Percentiles rank a stretch among this genome's conserved stretches.
phyloP scores from a whole-genome alignment of 2,888 invertebrate species.

The Seira ritae region DNA sequence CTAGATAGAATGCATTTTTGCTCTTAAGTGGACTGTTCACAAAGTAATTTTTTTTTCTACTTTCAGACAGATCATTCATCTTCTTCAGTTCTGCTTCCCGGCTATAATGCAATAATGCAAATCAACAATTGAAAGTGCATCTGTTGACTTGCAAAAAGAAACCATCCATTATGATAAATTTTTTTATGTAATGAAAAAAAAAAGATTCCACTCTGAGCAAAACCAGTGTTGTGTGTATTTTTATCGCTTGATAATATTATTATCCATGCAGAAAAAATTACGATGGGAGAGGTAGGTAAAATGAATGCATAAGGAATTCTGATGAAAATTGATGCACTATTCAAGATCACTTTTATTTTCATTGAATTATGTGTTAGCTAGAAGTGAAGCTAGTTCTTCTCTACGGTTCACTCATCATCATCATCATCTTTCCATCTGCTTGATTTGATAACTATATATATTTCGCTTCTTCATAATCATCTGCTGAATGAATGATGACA shows the following conservation, averaged over 20 bases:
- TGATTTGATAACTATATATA: neutral
- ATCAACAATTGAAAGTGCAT: constrained; percentile 3
- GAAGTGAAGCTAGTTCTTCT: neutral
- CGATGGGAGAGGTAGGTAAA: neutral
- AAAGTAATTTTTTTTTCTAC: neutral
- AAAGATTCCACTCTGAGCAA: constrained; percentile 1
- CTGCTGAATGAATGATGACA: neutral
- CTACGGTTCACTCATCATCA: neutral
- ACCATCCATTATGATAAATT: constrained; percentile 5
- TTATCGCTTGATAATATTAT: constrained; percentile 2
- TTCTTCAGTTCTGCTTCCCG: constrained; percentile 7
- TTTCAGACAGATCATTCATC: neutral
- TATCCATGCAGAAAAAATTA: neutral
- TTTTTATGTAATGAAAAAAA: neutral
- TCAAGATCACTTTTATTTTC: constrained; percentile 23
- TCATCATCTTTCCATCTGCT: constrained; percentile 13
- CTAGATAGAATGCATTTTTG: neutral
- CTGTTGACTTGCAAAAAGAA: neutral
- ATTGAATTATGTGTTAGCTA: neutral
- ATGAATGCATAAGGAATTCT: neutral
- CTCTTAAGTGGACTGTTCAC: neutral
- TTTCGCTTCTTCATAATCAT: neutral
- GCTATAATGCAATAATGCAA: no score
- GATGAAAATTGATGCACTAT: constrained; percentile 9
- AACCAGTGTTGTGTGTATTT: neutral